Base-by-base conservation (phyloP, 2,113 vertebrate genomes). In the Pholis gunnellus region DNA sequence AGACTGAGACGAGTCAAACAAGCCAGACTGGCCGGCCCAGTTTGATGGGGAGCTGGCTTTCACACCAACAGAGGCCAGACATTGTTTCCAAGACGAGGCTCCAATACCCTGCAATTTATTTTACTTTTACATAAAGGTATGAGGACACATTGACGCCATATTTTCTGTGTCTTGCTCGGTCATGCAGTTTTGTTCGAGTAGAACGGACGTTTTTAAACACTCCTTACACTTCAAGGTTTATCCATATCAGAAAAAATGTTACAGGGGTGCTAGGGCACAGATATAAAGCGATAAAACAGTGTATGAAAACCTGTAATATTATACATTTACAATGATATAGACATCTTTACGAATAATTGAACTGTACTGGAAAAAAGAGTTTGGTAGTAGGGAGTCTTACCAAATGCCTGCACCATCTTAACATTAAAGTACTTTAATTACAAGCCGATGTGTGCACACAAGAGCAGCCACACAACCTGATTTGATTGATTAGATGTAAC, bases 1-100 rank as follows among this genome's bases (percentile, higher is more conserved):
- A 50, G 18, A 54, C 68, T 67, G 64, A 80, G 46, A 93, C 89
- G 18, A 10, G 93, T 88, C 72, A 11, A 78, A 88, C 92, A 27
- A 67, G 93, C 31, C 52, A 0, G 34, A 75, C 90, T 5, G 36
- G 80, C 61, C 10, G 1, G 1, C 14, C 63, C 61, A 7, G 69
- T 78, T 64, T 20, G 5, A 27, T 6, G 6, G 2, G 0, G 9
- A 65, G 50, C 34, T 54, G 75, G 59, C 44, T 15, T 72, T 80
- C 59, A 72, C 2, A 0, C 11, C 9, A 20, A 56, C 67, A 44
- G 66, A 75, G 27, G 69, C 13, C 44, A 2, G 20, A 48, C 4
- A 31, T 72, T n/a, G 6, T 87, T 73, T 79, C 69, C 0, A 1
- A 48, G 59, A 66, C 6, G 11, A 75, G 50, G 66, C 63, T 48